Percentiles rank a stretch among this genome's conserved stretches.
phyloP scores from a whole-genome alignment of 2,888 invertebrate genomes.

The Chrysolina haemoptera region DNA sequence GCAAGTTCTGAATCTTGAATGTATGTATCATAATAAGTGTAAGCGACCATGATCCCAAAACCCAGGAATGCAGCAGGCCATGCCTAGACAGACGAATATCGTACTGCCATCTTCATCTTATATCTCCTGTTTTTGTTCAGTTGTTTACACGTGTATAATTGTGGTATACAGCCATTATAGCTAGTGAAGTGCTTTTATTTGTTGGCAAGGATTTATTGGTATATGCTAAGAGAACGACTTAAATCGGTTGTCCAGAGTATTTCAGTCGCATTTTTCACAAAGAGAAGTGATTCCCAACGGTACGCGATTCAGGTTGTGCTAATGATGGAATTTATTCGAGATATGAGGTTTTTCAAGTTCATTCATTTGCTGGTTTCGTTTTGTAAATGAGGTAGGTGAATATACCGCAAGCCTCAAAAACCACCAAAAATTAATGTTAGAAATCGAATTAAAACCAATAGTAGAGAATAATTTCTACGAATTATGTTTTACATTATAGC shows the following conservation, averaged over 20 bases:
- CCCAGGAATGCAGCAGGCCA: slow-evolving; percentile 54
- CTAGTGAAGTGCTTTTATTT: slow-evolving; percentile 20
- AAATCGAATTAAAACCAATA: too few species aligned
- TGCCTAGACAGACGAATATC: slow-evolving; percentile 49
- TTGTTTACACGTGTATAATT: slow-evolving; percentile 23
- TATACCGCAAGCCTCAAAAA: neutral
- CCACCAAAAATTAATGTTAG: too few species aligned
- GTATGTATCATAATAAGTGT: slow-evolving; percentile 45
- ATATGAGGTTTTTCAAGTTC: neutral
- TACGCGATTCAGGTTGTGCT: neutral
- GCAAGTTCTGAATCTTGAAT: slow-evolving; percentile 46
- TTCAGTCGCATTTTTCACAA: slow-evolving; percentile 39
- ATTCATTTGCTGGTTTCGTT: neutral
- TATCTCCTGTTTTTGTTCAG: slow-evolving; percentile 28
- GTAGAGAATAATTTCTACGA: too few species aligned
- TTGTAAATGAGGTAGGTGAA: neutral
- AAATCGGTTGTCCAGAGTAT: slow-evolving; percentile 35
- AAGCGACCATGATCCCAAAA: slow-evolving; percentile 57
- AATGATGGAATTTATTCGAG: slow-evolving; percentile 3
- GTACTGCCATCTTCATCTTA: slow-evolving; percentile 35
- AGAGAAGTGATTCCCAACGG: slow-evolving; percentile 22
- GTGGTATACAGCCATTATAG: slow-evolving; percentile 4
- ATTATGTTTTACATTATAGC: too few species aligned
- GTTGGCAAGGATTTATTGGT: slow-evolving; percentile 36
- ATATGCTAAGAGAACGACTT: slow-evolving; percentile 38